Conservation (phyloP, 2,888 invertebrate genomes). For the Orchestes rusci region DNA sequence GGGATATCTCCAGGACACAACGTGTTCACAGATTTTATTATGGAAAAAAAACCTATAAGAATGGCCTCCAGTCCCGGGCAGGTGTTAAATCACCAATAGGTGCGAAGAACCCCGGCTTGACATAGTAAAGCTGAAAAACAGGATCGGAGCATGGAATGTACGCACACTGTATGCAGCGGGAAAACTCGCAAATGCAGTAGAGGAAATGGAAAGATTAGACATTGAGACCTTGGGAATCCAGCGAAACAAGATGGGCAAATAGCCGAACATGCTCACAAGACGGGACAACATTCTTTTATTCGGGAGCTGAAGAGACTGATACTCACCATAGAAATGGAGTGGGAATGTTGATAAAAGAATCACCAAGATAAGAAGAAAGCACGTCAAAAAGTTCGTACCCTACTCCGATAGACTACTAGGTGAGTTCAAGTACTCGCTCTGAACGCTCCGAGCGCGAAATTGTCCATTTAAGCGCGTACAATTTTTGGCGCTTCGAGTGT, state of each 20-base stretch:
- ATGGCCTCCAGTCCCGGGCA: background rate
- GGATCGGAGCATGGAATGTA: slow-evolving; percentile 1
- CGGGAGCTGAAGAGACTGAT: slow-evolving; percentile 4
- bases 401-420: slow-evolving; percentile 4
- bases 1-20: slow-evolving; percentile 1
- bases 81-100: slow-evolving; percentile 6
- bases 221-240: background rate
- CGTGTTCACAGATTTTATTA: background rate
- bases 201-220: background rate
- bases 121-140: slow-evolving; percentile 3
- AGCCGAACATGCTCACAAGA: slow-evolving; percentile 2
- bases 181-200: slow-evolving; percentile 1
- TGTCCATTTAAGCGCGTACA: too few relatives aligned
- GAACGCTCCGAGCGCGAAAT: too few relatives aligned
- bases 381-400: slow-evolving; percentile 3
- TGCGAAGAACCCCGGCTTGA: too few relatives aligned
- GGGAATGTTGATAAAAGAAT: slow-evolving; percentile 1
- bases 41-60: background rate
- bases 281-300: slow-evolving; percentile 1
- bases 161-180: background rate
- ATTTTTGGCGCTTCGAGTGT: too few relatives aligned
- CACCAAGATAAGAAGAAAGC: slow-evolving; percentile 2
- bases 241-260: slow-evolving; percentile 3
- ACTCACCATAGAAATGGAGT: slow-evolving; percentile 3
- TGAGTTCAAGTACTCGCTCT: too few relatives aligned